Evolutionary conservation across 2,797 vertebrate species (phyloP).

Genomic region (Synaphobranchus kaupii): DNA sequence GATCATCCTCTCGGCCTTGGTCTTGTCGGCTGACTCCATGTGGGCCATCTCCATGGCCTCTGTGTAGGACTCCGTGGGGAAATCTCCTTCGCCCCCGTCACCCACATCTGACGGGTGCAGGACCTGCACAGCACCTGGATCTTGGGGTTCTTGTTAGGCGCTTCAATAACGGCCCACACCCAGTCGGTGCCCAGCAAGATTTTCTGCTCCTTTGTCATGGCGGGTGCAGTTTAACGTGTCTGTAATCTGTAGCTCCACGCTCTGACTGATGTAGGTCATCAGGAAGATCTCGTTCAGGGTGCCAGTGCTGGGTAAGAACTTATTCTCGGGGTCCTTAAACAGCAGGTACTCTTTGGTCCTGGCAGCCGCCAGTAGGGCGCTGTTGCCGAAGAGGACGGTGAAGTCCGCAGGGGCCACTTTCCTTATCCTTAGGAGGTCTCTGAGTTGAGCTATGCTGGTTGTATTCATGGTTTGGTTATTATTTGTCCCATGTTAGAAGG

Average conservation of each 20-base stretch:
- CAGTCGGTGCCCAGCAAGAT: slow-evolving; percentile 74
- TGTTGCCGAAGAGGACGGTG: slow-evolving; percentile 63
- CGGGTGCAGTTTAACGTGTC: slow-evolving; percentile 68
- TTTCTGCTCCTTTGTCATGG: slow-evolving; percentile 69
- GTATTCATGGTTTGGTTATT: slow-evolving; percentile 26
- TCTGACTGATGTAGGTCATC: slow-evolving; percentile 73
- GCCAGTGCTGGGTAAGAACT: slow-evolving; percentile 39
- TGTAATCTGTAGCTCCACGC: slow-evolving; percentile 58
- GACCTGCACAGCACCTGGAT: slow-evolving; percentile 73
- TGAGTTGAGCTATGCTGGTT: slow-evolving; percentile 50
- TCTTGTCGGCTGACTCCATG: slow-evolving; percentile 56
- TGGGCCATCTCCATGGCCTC: slow-evolving; percentile 65
- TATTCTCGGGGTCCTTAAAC: slow-evolving; percentile 34
- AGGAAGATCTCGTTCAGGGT: slow-evolving; percentile 71
- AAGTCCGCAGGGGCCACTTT: slow-evolving; percentile 52
- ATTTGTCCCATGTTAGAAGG: slow-evolving; percentile 24
- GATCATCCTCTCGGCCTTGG: slow-evolving; percentile 63
- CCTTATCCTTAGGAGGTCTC: slow-evolving; percentile 47
- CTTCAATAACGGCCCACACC: slow-evolving; percentile 73
- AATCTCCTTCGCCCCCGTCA: slow-evolving; percentile 16
- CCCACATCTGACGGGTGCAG: slow-evolving; percentile 54
- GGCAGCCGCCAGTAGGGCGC: slow-evolving; percentile 59
- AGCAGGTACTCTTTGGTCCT: slow-evolving; percentile 69
- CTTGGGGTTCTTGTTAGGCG: slow-evolving; percentile 65
- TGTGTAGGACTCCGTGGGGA: slow-evolving; percentile 31